Evolutionary conservation across 2,888 invertebrate genomes (phyloP).

Genomic region (Homarus gammarus): DNA sequence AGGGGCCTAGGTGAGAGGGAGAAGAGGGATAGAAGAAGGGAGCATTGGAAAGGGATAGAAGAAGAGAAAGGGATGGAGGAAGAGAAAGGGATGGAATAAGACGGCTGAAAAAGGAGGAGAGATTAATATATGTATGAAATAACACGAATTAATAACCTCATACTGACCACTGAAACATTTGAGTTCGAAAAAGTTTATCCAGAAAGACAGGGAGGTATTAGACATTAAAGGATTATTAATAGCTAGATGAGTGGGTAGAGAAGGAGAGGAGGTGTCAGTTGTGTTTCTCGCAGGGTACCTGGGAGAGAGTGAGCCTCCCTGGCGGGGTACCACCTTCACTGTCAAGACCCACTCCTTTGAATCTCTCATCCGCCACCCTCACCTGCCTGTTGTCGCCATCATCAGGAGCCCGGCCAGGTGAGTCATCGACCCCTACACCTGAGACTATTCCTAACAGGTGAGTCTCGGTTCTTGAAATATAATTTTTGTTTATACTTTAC

Average conservation of each 20-base stretch:
- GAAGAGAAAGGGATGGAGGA: constrained; percentile 39
- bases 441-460: no score
- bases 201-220: no score
- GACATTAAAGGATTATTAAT: background rate
- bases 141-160: no score
- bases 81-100: constrained; percentile 29
- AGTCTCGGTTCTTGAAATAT: background rate
- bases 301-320: constrained; percentile 9
- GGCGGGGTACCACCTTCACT: constrained; percentile 4
- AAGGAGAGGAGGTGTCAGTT: background rate
- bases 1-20: constrained; percentile 59
- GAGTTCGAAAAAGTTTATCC: no score
- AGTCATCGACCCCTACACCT: background rate
- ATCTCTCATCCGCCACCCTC: constrained; percentile 12
- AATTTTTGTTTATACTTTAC: background rate
- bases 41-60: constrained; percentile 39
- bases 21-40: background rate
- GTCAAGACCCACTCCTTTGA: constrained; percentile 30
- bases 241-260: background rate
- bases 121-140: no score
- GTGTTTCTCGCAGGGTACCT: constrained; percentile 37
- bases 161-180: no score
- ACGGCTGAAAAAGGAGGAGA: background rate
- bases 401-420: constrained; percentile 35
- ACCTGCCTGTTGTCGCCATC: constrained; percentile 26